Evolutionary conservation across 2,113 vertebrate genomes (phyloP).

Genomic region (Paramormyrops kingsleyae): DNA sequence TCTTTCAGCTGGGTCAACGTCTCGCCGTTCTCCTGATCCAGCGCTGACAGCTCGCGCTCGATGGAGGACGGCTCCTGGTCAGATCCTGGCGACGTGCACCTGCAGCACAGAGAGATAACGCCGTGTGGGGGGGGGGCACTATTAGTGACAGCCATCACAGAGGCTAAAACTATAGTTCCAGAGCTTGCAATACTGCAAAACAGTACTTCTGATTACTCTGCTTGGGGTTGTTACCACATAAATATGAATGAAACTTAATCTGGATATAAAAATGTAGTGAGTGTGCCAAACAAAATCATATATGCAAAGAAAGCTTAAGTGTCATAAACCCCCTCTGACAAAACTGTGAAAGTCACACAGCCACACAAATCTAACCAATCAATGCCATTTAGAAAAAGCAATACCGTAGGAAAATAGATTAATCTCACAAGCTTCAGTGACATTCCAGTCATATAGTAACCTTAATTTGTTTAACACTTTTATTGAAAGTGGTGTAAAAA

Average conservation of each 20-base stretch:
- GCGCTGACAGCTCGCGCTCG: conserved; percentile 69
- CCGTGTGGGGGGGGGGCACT: background rate
- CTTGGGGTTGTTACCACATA: background rate
- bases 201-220: background rate
- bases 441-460: background rate
- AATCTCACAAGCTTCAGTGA: background rate
- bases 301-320: background rate
- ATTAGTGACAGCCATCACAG: background rate
- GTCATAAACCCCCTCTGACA: background rate
- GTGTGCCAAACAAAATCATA: background rate
- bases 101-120: conserved; percentile 7
- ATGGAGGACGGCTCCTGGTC: conserved; percentile 67
- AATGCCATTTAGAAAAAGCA: background rate
- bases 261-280: background rate
- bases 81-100: conserved; percentile 65
- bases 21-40: conserved; percentile 77
- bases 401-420: background rate
- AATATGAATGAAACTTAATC: background rate
- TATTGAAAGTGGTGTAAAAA: background rate
- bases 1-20: conserved; percentile 83
- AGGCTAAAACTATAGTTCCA: background rate
- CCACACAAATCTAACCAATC: background rate
- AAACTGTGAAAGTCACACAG: background rate
- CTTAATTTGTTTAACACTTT: background rate
- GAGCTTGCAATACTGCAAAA: background rate